These are phyloP conservation scores for Augochlorella aurata DNA, from an alignment of 2,888 invertebrate species.

Conservation along the genomic window DNA sequence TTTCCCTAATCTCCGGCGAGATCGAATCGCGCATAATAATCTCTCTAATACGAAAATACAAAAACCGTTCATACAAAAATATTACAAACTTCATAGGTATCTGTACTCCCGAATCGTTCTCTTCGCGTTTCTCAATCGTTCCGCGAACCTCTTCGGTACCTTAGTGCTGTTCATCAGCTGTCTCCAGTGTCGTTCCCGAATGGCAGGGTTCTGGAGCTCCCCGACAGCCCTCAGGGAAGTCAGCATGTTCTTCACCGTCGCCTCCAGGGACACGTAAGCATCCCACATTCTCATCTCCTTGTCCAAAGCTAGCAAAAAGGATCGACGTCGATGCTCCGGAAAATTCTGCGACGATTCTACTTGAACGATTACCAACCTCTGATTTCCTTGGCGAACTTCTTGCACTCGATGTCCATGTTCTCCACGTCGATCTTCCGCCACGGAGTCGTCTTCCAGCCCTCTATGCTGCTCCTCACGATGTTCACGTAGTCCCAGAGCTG, in stretches of 20 bases:
- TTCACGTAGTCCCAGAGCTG: constrained; percentile 97
- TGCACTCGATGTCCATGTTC: constrained; percentile 99
- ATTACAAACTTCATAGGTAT: neutral
- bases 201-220: constrained; percentile 97
- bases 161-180: constrained; percentile 98
- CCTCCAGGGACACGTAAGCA: constrained; percentile 93
- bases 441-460: constrained; percentile 98
- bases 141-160: constrained; percentile 83
- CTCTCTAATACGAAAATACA: neutral
- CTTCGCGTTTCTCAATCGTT: constrained; percentile 23
- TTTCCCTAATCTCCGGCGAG: neutral
- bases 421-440: constrained; percentile 99
- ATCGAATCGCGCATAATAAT: neutral
- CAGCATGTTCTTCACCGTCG: constrained; percentile 97
- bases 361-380: constrained; percentile 81
- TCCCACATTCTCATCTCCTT: constrained; percentile 99
- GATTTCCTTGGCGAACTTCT: constrained; percentile 97
- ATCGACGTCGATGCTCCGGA: constrained; percentile 32
- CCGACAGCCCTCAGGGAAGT: constrained; percentile 97
- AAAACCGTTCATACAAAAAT: constrained; percentile 14
- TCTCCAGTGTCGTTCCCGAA: constrained; percentile 97
- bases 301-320: constrained; percentile 86
- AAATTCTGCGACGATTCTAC: neutral
- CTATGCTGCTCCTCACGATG: constrained; percentile 94
- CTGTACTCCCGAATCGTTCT: constrained; percentile 11